phyloP scores from a whole-genome alignment of 2,113 vertebrate species.

The Oxygymnocypris stewartii region DNA sequence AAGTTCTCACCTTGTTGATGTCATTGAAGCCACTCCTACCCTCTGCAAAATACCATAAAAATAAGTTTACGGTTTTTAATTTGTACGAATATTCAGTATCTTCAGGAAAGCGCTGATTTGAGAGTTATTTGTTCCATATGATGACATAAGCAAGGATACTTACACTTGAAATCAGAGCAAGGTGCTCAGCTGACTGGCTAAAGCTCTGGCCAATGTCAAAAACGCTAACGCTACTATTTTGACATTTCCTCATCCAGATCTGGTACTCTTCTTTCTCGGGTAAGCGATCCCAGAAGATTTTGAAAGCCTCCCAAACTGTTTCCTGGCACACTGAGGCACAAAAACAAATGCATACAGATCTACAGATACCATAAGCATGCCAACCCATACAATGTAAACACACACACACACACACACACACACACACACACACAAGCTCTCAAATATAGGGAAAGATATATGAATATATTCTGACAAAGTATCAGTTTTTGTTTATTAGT shows the following conservation, averaged over 20 bases:
- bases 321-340: conserved; percentile 90
- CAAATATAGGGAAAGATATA: background rate
- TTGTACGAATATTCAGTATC: background rate
- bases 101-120: background rate
- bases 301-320: conserved; percentile 95
- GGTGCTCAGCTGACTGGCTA: conserved; percentile 88
- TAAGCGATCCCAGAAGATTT: conserved; percentile 93
- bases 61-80: background rate
- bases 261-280: conserved; percentile 85
- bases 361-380: background rate
- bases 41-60: conserved; percentile 65
- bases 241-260: conserved; percentile 84
- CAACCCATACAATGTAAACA: background rate
- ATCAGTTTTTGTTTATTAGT: background rate
- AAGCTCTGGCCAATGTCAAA: conserved; percentile 87
- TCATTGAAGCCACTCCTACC: conserved; percentile 51
- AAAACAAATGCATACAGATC: conserved; percentile 21
- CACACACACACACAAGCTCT: background rate
- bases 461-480: background rate
- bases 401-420: background rate
- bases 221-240: conserved; percentile 74
- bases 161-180: conserved; percentile 80
- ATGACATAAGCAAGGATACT: conserved; percentile 37
- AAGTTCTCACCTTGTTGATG: conserved; percentile 62
- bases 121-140: background rate